phyloP scores from a whole-genome alignment of 2,113 vertebrate genomes.

The Salvator merianae region DNA sequence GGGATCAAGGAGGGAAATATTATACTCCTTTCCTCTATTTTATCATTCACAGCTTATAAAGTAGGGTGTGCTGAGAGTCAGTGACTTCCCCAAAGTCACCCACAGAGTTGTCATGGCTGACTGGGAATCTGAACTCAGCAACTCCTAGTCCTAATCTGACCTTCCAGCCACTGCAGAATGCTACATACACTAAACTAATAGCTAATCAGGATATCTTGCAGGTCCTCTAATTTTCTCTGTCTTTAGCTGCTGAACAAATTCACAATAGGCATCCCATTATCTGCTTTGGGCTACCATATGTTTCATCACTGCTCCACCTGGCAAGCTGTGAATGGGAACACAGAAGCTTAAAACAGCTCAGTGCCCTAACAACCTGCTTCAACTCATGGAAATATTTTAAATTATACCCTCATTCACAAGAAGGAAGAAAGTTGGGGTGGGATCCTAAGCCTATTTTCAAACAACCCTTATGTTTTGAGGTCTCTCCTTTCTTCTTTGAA shows the following conservation, averaged over 20 bases:
- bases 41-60: too few relatives aligned
- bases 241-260: rapidly evolving
- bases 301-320: rapidly evolving
- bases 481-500: constrained; percentile 54
- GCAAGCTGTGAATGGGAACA: neutral
- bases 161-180: too few relatives aligned
- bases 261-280: neutral
- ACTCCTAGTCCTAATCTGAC: too few relatives aligned
- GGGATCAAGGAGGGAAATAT: too few relatives aligned
- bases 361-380: constrained; percentile 59
- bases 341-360: neutral
- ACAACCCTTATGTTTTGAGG: constrained; percentile 34
- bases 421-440: constrained; percentile 19
- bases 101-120: too few relatives aligned
- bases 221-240: neutral
- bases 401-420: constrained; percentile 58
- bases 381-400: constrained; percentile 44
- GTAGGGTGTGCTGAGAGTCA: too few relatives aligned
- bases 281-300: neutral
- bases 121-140: too few relatives aligned
- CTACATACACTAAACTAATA: too few relatives aligned
- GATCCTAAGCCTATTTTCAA: constrained; percentile 59
- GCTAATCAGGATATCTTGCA: rapidly evolving
- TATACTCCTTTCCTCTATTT: too few relatives aligned
- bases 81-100: too few relatives aligned